These are phyloP conservation scores for Syrmaticus mikado DNA, from an alignment of 2,113 vertebrate species.

Conservation along the genomic window DNA sequence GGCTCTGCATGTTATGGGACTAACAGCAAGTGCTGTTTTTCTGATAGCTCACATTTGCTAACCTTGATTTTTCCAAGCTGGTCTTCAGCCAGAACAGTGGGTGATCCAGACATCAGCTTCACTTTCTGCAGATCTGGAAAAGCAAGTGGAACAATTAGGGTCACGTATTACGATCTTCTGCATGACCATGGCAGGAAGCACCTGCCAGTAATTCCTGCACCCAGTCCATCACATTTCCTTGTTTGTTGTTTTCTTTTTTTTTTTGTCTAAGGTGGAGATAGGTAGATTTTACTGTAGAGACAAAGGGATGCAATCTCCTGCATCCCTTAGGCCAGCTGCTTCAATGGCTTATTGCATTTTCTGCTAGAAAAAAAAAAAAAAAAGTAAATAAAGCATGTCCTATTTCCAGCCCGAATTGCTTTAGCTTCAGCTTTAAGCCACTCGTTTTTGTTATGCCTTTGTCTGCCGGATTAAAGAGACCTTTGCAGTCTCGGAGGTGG, in stretches of 20 bases:
- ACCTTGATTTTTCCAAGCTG: not conserved
- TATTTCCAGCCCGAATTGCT: not conserved
- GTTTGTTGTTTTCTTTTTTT: not conserved
- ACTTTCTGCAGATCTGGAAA: not conserved
- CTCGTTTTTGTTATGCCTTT: slow-evolving; percentile 7
- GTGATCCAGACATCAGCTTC: not conserved
- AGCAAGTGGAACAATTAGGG: not conserved
- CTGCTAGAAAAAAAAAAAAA: not conserved
- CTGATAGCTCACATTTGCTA: not conserved
- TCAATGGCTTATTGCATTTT: not conserved
- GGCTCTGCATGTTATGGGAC: not conserved
- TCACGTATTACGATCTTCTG: not conserved
- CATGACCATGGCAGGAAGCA: not conserved
- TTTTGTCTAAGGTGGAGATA: not conserved
- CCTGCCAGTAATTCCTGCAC: not conserved
- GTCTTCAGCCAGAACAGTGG: not conserved
- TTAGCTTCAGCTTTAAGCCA: slow-evolving; percentile 3
- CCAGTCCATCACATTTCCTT: not conserved
- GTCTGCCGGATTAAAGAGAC: slow-evolving; percentile 27
- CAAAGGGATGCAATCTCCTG: not conserved
- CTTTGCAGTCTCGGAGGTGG: slow-evolving; percentile 16
- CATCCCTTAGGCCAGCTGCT: not conserved
- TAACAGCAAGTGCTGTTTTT: not conserved
- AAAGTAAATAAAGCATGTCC: not conserved
- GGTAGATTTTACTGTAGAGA: not conserved